A percentile compares a stretch with the other conserved stretches of the same genome.
Conservation (phyloP, 2,797 vertebrate species). For the Muscicapa comitata region DNA sequence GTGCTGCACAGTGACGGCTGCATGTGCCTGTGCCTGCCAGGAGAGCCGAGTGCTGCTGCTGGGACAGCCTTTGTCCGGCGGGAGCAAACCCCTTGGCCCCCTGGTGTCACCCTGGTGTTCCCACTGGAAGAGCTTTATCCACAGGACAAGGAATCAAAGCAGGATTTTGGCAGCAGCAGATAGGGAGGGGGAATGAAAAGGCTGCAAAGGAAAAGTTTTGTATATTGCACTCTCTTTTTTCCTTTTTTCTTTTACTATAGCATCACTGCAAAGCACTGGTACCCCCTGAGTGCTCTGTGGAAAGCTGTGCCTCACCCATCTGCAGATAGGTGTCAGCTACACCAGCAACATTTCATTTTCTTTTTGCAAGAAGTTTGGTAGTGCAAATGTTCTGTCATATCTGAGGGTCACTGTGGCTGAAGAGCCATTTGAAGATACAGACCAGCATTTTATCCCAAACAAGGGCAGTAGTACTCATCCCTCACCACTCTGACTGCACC, state of each 20-base stretch:
- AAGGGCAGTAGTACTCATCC: background rate
- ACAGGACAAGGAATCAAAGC: background rate
- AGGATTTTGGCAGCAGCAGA: background rate
- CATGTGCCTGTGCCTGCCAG: background rate
- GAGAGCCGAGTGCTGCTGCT: fast-evolving
- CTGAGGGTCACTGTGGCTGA: background rate
- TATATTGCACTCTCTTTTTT: fast-evolving
- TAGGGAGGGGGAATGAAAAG: background rate
- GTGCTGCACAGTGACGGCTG: background rate
- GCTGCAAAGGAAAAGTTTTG: fast-evolving
- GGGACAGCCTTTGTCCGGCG: background rate
- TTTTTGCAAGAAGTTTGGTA: background rate
- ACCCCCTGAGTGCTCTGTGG: background rate
- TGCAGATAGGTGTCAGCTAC: background rate
- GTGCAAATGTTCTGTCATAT: background rate
- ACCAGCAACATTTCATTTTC: background rate
- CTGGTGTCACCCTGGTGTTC: too few relatives aligned
- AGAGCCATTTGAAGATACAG: background rate
- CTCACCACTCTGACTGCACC: background rate
- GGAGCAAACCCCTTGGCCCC: too few relatives aligned
- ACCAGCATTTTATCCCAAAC: fast-evolving
- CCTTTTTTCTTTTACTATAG: background rate
- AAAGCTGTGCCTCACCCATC: background rate
- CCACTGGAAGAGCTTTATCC: background rate
- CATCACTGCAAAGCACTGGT: background rate